phyloP scores from a whole-genome alignment of 2,797 vertebrate species.

The Enteromius treurensis region DNA sequence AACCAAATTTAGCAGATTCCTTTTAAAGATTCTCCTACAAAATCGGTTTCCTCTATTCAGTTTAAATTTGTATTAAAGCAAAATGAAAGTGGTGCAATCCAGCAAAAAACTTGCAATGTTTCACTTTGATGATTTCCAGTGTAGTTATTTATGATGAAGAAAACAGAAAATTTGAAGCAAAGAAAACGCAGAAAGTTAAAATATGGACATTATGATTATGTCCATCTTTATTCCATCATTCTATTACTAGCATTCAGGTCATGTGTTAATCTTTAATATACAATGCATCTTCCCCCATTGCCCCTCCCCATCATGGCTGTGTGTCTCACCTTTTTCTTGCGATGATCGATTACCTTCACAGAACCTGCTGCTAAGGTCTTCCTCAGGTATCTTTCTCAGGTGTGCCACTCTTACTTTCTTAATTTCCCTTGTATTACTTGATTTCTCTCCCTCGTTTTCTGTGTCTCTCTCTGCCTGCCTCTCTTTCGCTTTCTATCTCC shows the following conservation, averaged over 20 bases:
- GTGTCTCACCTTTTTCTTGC: conserved; percentile 78
- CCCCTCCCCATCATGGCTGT: conserved; percentile 34
- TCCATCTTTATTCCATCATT: background rate
- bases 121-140: background rate
- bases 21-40: background rate
- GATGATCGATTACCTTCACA: conserved; percentile 68
- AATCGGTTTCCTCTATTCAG: background rate
- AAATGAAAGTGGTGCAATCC: conserved; percentile 12
- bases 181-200: background rate
- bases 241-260: conserved; percentile 17
- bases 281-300: conserved; percentile 23
- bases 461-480: conserved; percentile 53
- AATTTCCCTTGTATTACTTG: conserved; percentile 61
- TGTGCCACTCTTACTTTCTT: conserved; percentile 57
- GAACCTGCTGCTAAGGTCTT: conserved; percentile 68
- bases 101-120: background rate
- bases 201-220: background rate
- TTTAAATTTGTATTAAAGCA: background rate
- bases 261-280: conserved; percentile 32
- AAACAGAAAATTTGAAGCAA: background rate
- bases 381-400: conserved; percentile 53
- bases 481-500: conserved; percentile 28
- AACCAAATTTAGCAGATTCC: background rate
- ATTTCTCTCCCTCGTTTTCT: conserved; percentile 47
- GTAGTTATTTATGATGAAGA: background rate